Evolutionary conservation across 2,113 vertebrate genomes (phyloP), one percentile per base, ranked within the genome.

Genomic region (Saguinus imperator): DNA sequence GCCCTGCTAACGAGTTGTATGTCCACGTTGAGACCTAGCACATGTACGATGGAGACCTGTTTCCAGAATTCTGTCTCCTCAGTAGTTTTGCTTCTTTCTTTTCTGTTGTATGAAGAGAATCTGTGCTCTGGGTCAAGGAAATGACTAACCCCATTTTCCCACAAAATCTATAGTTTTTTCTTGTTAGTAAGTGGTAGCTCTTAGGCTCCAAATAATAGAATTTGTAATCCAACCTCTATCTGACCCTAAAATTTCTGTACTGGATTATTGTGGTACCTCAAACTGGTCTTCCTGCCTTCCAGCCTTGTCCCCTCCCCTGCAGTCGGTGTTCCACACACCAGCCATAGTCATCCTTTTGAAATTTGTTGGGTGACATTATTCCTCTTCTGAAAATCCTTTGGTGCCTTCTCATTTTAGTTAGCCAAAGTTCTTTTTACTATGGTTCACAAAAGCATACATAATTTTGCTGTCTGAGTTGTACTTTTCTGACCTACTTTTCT

Each of bases 381-480:
- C 61, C n/a, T 91, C 23, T 66, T 66, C 48, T 84, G 48, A 94
- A 95, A 83, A 73, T 40, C 25, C 21, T 64, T 72, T 23, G 11
- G 18, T 66, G n/a, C 13, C 61, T 70, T 93, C 45, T 96, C 14
- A 40, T 84, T 96, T 91, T 55, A 72, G 8, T 91, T 70, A 93
- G 35, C 9, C 66, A 43, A 6, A 61, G 4, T 80, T 68, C n/a
- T 95, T 70, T 64, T 90, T 40, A 81, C n/a, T 10, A 21, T 82
- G 37, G 27, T 32, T 95, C 21, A 77, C 5, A 75, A 84, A 27
- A 72, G 32, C 9, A 2, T 48, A 32, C n/a, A n/a, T 2, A 29
- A 27, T 61, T 10, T 83, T 87, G 14, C 70, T 86, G 4, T 85
- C 21, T 70, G 29, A 73, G 40, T 86, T 91, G 90, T 55, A 86